Conservation (phyloP, 2,888 invertebrate genomes). For the Petrolisthes cinctipes region DNA sequence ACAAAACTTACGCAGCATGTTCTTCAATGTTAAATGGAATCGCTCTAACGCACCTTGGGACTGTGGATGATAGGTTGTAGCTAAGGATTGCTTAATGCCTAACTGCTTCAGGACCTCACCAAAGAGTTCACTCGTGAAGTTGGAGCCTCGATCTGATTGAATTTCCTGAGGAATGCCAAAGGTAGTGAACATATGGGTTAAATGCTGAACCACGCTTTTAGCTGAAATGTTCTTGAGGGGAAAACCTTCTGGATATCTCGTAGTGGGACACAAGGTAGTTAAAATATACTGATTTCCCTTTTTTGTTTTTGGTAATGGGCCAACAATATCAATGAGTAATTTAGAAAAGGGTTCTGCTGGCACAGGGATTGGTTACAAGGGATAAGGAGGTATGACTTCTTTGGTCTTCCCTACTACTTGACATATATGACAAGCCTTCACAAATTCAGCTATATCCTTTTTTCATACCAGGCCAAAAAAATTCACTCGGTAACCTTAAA, state of each 20-base stretch:
- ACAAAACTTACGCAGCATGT: slow-evolving; percentile 12
- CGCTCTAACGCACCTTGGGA: slow-evolving; percentile 16
- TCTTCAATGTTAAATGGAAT: slow-evolving; percentile 17
- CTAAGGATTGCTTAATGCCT: background rate
- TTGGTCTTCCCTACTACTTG: no score
- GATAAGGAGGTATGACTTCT: no score
- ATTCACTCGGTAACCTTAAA: no score
- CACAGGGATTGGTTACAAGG: no score
- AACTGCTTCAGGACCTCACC: background rate
- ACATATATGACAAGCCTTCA: no score
- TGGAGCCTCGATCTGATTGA: background rate
- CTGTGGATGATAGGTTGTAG: slow-evolving; percentile 6
- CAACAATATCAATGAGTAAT: no score
- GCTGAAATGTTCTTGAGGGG: background rate
- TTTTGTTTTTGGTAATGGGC: slow-evolving; percentile 6
- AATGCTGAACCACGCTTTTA: background rate
- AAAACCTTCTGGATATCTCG: slow-evolving; percentile 12
- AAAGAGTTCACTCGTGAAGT: slow-evolving; percentile 21
- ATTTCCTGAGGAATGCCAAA: slow-evolving; percentile 11
- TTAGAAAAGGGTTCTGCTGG: no score
- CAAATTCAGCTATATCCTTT: no score
- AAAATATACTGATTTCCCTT: slow-evolving; percentile 18
- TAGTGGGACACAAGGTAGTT: background rate
- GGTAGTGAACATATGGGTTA: background rate
- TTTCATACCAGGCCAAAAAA: no score